phyloP scores from a whole-genome alignment of 2,888 invertebrate genomes.

The Schizaphis graminum region DNA sequence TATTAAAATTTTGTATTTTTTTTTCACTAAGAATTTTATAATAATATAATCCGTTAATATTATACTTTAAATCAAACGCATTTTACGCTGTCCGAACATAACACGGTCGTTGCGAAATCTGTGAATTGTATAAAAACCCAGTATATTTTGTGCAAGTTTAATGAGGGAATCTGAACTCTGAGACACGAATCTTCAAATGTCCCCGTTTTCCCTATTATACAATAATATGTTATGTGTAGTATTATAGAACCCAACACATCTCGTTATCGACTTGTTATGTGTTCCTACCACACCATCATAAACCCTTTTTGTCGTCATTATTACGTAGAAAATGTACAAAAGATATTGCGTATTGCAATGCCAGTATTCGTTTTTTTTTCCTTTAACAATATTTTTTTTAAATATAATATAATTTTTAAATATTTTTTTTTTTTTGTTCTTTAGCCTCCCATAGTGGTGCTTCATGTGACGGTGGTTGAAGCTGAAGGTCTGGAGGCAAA shows the following conservation, averaged over 20 bases:
- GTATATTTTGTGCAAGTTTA: not conserved
- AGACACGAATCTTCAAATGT: not conserved
- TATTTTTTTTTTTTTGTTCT: conserved; percentile 68
- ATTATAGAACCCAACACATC: not conserved
- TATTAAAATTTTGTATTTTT: not conserved
- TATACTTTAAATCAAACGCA: not conserved
- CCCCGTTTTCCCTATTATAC: not conserved
- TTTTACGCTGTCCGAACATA: not conserved
- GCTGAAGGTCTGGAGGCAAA: conserved; percentile 96
- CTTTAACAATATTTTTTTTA: not conserved
- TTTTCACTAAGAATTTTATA: too few relatives aligned
- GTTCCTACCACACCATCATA: not conserved
- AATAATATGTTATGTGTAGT: not conserved
- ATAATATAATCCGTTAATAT: not conserved
- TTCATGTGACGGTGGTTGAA: conserved; percentile 91
- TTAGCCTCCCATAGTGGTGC: conserved; percentile 90
- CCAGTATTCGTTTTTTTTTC: not conserved
- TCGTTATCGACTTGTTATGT: not conserved
- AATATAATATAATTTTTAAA: too few relatives aligned
- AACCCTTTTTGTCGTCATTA: not conserved
- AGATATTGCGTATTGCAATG: not conserved
- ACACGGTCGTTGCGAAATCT: not conserved
- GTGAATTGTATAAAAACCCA: not conserved
- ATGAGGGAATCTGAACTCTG: not conserved
- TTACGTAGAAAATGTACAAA: not conserved